phyloP scores from a whole-genome alignment of 2,113 vertebrate species.

The Macaca nemestrina region DNA sequence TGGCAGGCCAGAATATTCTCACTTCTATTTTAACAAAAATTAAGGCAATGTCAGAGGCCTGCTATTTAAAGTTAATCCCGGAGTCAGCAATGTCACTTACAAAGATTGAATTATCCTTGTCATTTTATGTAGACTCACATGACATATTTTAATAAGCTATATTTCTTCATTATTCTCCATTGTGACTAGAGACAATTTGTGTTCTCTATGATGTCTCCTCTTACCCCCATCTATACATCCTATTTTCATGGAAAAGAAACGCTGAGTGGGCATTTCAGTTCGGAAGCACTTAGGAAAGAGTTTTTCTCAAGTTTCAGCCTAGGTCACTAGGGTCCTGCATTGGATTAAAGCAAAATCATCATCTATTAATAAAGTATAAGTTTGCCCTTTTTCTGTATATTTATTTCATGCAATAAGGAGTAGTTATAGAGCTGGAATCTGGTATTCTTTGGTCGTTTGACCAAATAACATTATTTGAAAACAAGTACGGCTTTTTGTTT shows the following conservation, averaged over 20 bases:
- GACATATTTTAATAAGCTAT: neutral
- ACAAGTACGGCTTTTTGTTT: neutral
- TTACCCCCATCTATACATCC: neutral
- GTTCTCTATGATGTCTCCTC: neutral
- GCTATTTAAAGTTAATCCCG: neutral
- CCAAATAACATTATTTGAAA: neutral
- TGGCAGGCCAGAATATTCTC: neutral
- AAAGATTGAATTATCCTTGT: neutral
- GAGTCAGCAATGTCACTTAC: neutral
- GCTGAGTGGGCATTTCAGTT: neutral
- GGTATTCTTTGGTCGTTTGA: neutral
- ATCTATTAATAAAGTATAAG: neutral
- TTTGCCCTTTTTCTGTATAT: neutral
- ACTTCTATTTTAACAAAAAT: slow-evolving; percentile 12
- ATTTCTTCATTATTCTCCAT: neutral
- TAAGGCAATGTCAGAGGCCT: neutral
- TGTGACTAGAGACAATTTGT: neutral
- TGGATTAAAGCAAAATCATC: slow-evolving; percentile 8
- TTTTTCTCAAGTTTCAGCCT: neutral
- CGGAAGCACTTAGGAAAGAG: neutral
- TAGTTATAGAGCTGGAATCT: neutral
- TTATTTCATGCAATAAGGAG: neutral
- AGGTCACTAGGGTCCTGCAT: neutral
- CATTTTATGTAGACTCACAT: neutral
- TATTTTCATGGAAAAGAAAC: neutral